Base-by-base conservation (phyloP, 2,888 invertebrate species). In the Lydus trimaculatus region DNA sequence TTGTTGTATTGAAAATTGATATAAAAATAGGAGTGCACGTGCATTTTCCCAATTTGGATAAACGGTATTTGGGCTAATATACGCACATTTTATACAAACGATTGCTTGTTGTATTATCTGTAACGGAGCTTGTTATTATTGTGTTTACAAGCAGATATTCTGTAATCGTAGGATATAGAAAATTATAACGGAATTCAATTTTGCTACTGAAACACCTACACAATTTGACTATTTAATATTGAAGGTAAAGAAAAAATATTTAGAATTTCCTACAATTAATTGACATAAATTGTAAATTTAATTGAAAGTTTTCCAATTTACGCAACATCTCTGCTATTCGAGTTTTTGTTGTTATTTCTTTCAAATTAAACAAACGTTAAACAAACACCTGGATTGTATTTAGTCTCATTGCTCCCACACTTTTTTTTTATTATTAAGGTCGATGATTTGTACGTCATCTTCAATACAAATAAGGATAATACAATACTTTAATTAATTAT, bases 81-180 rank as follows among this genome's bases (percentile, higher is more conserved):
- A 56, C 15, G 28, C 28, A 56, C 56, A 56, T 56, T 6, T 23
- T 48, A 17, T 20, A 20, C 5, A 20, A 48, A 56, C 5, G 56
- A 56, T 56, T 25, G 9, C 25, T n/a, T n/a, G n/a, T 25, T 25
- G 15, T 48, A 48, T 48, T 48, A 48, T 56, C 56, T 25, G 20
- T 67, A 67, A 64, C 64, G 63, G 65, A 48, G 48, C 52, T 60
- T 65, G 69, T 69, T 69, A 69, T 69, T 69, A 69, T 68, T 65
- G 65, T 69, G 69, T 65, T 69, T 65, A 69, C 65, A 65, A 52
- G 65, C 59, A 68, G 65, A 65, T 63, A 65, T 68, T 64, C 64
- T 68, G 68, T 68, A 11, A 23, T 23, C 11, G 7, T 48, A 48
- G 0, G n/a, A n/a, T n/a, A n/a, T n/a, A n/a, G n/a, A n/a, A n/a